phyloP scores from a whole-genome alignment of 2,113 vertebrate species.

The Gulo gulo region DNA sequence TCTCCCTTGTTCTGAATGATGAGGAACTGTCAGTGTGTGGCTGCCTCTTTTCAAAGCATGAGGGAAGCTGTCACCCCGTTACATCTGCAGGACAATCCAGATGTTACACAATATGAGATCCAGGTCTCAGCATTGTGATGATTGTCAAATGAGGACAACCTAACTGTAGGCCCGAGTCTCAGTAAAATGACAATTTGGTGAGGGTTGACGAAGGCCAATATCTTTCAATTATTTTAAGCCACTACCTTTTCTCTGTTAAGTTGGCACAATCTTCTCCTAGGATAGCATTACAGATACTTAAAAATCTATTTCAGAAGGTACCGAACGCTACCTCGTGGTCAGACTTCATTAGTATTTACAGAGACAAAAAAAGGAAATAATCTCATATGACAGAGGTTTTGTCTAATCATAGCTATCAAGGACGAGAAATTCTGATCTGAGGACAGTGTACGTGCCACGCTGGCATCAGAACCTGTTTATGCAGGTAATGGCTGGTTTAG shows the following conservation, averaged over 20 bases:
- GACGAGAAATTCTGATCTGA: slow-evolving; percentile 59
- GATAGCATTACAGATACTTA: neutral
- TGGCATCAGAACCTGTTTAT: slow-evolving; percentile 74
- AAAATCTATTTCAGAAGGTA: neutral
- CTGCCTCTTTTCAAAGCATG: slow-evolving; percentile 55
- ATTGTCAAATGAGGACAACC: slow-evolving; percentile 65
- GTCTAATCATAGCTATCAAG: slow-evolving; percentile 29
- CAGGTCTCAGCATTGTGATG: slow-evolving; percentile 14
- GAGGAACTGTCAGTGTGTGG: slow-evolving; percentile 70
- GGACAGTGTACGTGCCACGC: slow-evolving; percentile 60
- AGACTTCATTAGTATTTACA: slow-evolving; percentile 19
- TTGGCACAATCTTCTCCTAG: neutral
- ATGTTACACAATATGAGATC: slow-evolving; percentile 71
- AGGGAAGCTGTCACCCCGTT: slow-evolving; percentile 75
- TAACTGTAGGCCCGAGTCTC: neutral
- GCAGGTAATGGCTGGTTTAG: slow-evolving; percentile 77
- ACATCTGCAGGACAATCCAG: slow-evolving; percentile 74
- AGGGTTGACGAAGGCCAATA: slow-evolving; percentile 16
- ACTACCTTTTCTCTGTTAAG: neutral
- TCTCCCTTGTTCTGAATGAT: slow-evolving; percentile 52
- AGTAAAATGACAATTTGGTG: neutral
- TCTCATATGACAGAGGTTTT: neutral
- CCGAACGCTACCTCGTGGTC: accelerated
- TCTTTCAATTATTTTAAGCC: slow-evolving; percentile 41
- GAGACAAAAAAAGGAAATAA: slow-evolving; percentile 42